Evolutionary conservation across 2,113 vertebrate species (phyloP), one percentile per base, ranked within the genome.

Genomic region (Vulpes vulpes): DNA sequence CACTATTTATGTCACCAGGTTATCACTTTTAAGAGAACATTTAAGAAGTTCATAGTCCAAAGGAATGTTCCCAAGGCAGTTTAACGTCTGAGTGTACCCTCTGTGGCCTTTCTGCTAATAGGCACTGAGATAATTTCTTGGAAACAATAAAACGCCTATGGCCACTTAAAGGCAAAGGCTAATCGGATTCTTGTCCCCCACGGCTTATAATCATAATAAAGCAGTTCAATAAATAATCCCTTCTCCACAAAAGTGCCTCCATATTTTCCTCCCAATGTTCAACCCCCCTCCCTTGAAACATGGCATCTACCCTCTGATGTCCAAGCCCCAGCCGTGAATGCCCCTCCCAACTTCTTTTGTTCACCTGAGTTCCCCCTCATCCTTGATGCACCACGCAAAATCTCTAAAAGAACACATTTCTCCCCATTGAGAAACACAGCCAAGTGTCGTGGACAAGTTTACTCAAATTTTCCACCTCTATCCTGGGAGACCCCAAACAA

Each of bases 21-120:
- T 74, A 92, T 81, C 67, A 35, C 3, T 88, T 11, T 65, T 96
- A 32, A 51, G 22, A 96, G 60, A 73, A 14, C n/a, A 67, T n/a
- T 53, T 64, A 71, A 57, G 64, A 89, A 87, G 51, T 92, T 95
- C 83, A 95, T 62, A 84, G 88, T 90, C 89, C 96, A 95, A 79
- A 93, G 64, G 53, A 59, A 80, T 87, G 8, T 84, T 89, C 89
- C 79, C 73, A 67, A 93, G 71, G 64, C 38, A 11, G 23, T 65
- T n/a, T 57, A n/a, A 57, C 60, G 43, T 80, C 91, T 76, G 53
- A 51, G 51, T 8, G n/a, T 69, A 67, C 22, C 35, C 62, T 59
- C 74, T 86, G 69, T 59, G 16, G 65, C 65, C 9, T 88, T 94
- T 89, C 62, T 94, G 43, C 27, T 71, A 67, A 57, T 32, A 82